Evolutionary conservation across 2,113 vertebrate species (phyloP).

Genomic region (Amazona guildingii): DNA sequence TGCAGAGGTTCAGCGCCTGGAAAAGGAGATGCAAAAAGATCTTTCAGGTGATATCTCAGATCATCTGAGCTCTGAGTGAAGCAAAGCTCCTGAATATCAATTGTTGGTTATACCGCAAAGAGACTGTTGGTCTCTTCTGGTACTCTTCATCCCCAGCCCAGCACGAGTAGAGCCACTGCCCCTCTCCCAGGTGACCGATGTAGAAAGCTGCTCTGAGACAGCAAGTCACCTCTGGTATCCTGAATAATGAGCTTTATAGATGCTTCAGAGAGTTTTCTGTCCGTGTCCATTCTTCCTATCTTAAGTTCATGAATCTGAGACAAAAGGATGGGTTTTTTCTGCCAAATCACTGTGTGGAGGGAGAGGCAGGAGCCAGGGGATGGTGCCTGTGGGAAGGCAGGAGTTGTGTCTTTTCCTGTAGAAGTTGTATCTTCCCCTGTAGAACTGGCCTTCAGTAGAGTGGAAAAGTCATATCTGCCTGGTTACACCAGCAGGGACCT

Average conservation of each 20-base stretch:
- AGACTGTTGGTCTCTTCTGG: background rate
- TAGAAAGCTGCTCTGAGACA: background rate
- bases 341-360: background rate
- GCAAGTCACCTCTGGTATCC: background rate
- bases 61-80: background rate
- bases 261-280: background rate
- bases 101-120: background rate
- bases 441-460: background rate
- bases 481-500: background rate
- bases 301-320: rapidly evolving
- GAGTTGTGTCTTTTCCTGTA: background rate
- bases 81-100: background rate
- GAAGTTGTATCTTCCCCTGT: background rate
- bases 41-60: background rate
- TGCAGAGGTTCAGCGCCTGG: background rate
- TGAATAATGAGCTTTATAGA: background rate
- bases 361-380: background rate
- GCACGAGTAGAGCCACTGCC: background rate
- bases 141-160: background rate
- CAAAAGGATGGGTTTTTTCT: background rate
- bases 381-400: background rate
- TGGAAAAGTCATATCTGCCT: background rate
- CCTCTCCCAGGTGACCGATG: background rate
- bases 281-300: background rate
- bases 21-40: slow-evolving; percentile 6